Evolutionary conservation across 1,140 invertebrate genomes (phyloP), one percentile per base, ranked within the genome.

Genomic region (Camponotus vicinus): DNA sequence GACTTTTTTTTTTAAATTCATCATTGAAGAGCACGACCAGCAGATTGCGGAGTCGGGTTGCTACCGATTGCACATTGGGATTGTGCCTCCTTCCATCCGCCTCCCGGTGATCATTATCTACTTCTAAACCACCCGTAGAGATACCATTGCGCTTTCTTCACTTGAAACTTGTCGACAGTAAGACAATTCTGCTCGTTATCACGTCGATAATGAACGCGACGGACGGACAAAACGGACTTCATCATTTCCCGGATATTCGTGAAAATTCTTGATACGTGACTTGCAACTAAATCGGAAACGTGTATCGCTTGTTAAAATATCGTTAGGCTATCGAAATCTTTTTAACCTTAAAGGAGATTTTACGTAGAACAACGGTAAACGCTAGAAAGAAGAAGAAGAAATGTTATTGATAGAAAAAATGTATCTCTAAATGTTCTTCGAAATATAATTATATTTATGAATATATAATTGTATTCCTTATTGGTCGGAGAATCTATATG

Each of bases 151-250:
- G 3, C 21, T 8, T 18, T 27, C 6, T 40, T 42, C 11, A 8
- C 42, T n/a, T 32, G 3, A 27, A 86, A 70, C 32, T 75, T 32
- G 73, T 71, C 67, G 73, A 59, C 15, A 63, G 61, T 66, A 76
- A 89, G 67, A 89, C 71, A 85, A 88, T 85, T 85, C 27, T n/a
- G 15, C 40, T 75, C 34, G 73, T 69, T 87, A 85, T 75, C 79
- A 66, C 52, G 32, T 32, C 18, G 21, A 71, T 88, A 88, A 86
- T 52, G 71, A 77, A 77, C 32, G 21, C 13, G 3, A 61, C 69
- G 67, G 27, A 76, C 49, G 27, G 32, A 0, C n/a, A 32, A 59
- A 15, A 80, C 40, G 21, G 37, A 0, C 45, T 42, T 27, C 15
- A 27, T 75, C 76, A 63, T 88, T 70, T 85, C 21, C 40, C 18